A percentile compares a stretch with the other conserved stretches of the same genome.
phyloP scores from a whole-genome alignment of 2,113 vertebrate genomes.

The Coturnix japonica region DNA sequence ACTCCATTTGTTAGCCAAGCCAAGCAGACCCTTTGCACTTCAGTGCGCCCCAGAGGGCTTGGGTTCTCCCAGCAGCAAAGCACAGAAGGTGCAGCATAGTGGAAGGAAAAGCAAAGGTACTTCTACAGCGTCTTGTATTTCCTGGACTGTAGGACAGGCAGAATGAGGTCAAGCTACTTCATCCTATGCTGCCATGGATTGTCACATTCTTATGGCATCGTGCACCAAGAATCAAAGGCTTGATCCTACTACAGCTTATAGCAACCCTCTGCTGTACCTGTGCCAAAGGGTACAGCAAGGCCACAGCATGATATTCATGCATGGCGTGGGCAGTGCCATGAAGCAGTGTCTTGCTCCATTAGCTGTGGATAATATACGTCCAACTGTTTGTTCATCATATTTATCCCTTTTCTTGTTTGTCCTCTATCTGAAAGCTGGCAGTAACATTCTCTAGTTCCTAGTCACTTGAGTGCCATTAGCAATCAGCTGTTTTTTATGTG shows the following conservation, averaged over 20 bases:
- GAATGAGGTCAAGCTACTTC: background rate
- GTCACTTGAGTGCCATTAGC: background rate
- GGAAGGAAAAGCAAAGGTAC: background rate
- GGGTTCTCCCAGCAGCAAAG: background rate
- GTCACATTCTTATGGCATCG: background rate
- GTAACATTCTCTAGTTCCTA: background rate
- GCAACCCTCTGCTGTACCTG: background rate
- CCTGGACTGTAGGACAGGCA: background rate
- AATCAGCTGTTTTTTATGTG: background rate
- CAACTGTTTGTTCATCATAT: background rate
- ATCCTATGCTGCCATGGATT: background rate
- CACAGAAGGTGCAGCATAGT: background rate
- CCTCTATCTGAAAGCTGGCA: background rate
- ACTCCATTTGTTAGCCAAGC: background rate
- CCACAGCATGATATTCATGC: background rate
- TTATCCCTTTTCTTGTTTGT: background rate
- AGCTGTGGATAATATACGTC: background rate
- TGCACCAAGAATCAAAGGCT: background rate
- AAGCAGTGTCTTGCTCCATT: conserved; percentile 2
- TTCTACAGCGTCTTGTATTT: background rate
- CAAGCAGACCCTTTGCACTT: background rate
- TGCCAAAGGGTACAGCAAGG: background rate
- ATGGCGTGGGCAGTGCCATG: background rate
- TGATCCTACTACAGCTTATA: background rate
- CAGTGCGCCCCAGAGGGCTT: background rate